Conservation (phyloP, 2,888 invertebrate species). For the Perithous albicinctus region DNA sequence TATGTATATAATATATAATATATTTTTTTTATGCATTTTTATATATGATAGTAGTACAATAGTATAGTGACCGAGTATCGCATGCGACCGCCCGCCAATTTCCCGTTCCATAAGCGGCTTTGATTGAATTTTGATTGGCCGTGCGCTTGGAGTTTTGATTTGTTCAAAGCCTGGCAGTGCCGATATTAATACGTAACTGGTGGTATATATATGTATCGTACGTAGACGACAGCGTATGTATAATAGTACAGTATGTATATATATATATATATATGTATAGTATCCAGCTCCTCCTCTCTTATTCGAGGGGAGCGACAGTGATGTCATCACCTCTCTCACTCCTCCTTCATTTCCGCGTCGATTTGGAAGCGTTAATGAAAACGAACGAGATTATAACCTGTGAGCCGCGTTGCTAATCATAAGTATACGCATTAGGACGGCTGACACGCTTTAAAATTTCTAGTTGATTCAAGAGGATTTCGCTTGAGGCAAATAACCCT, state of each 20-base stretch:
- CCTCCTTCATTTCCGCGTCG: conserved; percentile 38
- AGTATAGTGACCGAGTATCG: conserved; percentile 54
- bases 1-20: conserved; percentile 9
- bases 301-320: background rate
- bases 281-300: conserved; percentile 9
- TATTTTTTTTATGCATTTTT: background rate
- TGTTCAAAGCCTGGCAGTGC: conserved; percentile 81
- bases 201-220: conserved; percentile 53
- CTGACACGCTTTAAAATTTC: no score
- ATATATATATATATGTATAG: conserved; percentile 20
- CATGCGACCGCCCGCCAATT: conserved; percentile 56
- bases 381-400: conserved; percentile 30
- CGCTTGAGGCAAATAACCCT: no score
- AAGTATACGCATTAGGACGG: conserved; percentile 20
- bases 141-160: conserved; percentile 71
- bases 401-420: conserved; percentile 22
- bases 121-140: conserved; percentile 74
- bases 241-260: conserved; percentile 28
- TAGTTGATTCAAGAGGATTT: no score
- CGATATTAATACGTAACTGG: conserved; percentile 76
- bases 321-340: conserved; percentile 11
- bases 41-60: conserved; percentile 45
- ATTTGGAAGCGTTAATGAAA: conserved; percentile 54
- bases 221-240: conserved; percentile 55
- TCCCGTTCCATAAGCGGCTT: conserved; percentile 66